Conservation (phyloP, 2,888 invertebrate genomes). For the Saturnia japonica region DNA sequence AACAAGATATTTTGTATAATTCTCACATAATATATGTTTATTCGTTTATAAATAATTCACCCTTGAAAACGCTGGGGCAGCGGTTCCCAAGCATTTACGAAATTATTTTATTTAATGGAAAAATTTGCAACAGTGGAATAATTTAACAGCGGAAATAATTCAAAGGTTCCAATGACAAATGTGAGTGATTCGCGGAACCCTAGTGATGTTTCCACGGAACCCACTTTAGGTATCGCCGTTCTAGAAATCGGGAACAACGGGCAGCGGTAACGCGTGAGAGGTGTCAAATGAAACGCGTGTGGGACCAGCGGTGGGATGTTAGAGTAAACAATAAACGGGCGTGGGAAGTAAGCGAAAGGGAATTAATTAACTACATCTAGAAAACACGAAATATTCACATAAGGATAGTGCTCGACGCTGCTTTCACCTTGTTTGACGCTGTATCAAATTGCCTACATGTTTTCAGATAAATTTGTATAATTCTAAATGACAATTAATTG, state of each 20-base stretch:
- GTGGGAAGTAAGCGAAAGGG: slow-evolving; percentile 12
- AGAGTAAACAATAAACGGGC: neutral
- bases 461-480: too few species aligned
- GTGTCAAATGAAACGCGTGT: neutral
- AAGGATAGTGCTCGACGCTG: neutral
- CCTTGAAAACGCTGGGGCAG: too few species aligned
- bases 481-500: too few species aligned
- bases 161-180: too few species aligned
- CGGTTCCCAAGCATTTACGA: too few species aligned
- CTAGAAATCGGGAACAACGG: neutral
- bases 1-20: too few species aligned
- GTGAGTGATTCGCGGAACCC: neutral
- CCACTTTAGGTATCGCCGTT: neutral
- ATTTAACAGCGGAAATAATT: too few species aligned
- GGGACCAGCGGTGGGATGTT: slow-evolving; percentile 7
- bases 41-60: too few species aligned
- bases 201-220: neutral
- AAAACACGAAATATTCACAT: slow-evolving; percentile 17
- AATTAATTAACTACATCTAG: slow-evolving; percentile 18
- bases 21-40: too few species aligned
- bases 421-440: neutral
- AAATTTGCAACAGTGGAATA: too few species aligned
- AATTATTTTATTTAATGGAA: too few species aligned
- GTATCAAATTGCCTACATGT: neutral
- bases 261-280: neutral